These are phyloP conservation scores for Larimichthys crocea DNA, from an alignment of 2,113 vertebrate genomes.

Conservation along the genomic window DNA sequence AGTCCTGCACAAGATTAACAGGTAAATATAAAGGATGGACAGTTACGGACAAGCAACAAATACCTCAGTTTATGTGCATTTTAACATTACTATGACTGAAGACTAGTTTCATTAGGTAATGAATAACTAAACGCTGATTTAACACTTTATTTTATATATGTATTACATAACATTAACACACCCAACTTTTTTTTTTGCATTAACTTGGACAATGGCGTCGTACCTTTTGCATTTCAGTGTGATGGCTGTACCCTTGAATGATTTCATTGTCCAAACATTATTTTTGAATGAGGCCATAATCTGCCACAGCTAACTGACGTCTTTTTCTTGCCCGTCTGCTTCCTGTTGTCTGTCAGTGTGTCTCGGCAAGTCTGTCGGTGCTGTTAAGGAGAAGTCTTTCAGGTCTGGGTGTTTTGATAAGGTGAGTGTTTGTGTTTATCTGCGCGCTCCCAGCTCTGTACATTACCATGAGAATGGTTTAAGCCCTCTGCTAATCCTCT, in stretches of 20 bases:
- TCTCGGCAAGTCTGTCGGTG: slow-evolving; percentile 28
- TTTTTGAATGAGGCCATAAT: slow-evolving; percentile 44
- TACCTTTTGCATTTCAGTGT: slow-evolving; percentile 36
- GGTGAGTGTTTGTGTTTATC: slow-evolving; percentile 81
- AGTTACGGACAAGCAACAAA: too few relatives aligned
- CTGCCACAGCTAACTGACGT: slow-evolving; percentile 44
- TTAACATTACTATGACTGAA: too few relatives aligned
- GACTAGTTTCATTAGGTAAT: too few relatives aligned
- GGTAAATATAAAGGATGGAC: too few relatives aligned
- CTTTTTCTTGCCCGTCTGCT: slow-evolving; percentile 26
- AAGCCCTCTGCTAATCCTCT: slow-evolving; percentile 78
- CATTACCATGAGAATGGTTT: slow-evolving; percentile 83
- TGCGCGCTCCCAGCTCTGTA: slow-evolving; percentile 66
- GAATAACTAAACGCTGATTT: too few relatives aligned
- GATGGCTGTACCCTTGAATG: slow-evolving; percentile 15
- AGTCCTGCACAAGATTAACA: too few relatives aligned
- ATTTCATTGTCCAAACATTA: slow-evolving; percentile 46
- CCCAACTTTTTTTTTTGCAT: not conserved
- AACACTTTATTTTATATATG: not conserved
- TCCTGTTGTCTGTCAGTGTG: slow-evolving; percentile 43
- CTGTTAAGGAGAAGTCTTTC: slow-evolving; percentile 68
- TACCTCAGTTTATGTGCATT: too few relatives aligned
- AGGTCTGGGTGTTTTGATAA: slow-evolving; percentile 78
- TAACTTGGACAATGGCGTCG: slow-evolving; percentile 34
- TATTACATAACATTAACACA: not conserved